Evolutionary conservation across 2,113 vertebrate species (phyloP).

Genomic region (Ciconia boyciana): DNA sequence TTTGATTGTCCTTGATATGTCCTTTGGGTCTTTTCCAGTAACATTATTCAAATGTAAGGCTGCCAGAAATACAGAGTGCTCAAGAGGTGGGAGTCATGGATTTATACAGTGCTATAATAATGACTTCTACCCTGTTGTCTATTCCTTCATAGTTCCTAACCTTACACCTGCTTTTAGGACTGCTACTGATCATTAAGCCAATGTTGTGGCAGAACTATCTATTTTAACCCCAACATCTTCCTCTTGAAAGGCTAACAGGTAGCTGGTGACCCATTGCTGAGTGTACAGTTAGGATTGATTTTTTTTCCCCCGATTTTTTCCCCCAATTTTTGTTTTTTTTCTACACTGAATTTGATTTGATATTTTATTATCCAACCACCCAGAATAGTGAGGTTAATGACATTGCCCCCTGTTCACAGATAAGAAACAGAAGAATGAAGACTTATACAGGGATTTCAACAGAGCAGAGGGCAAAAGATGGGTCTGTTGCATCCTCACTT

Average conservation of each 20-base stretch:
- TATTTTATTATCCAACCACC: background rate
- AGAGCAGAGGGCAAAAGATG: background rate
- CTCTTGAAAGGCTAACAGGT: background rate
- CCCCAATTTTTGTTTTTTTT: background rate
- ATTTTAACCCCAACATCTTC: background rate
- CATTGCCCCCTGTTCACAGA: background rate
- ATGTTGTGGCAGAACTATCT: background rate
- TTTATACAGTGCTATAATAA: background rate
- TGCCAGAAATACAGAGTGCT: background rate
- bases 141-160: background rate
- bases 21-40: background rate
- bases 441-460: background rate
- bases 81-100: background rate
- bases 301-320: background rate
- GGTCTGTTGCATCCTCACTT: background rate
- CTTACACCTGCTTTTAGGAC: background rate
- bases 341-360: background rate
- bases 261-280: background rate
- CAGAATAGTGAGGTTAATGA: background rate
- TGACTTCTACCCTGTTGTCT: background rate
- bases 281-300: background rate
- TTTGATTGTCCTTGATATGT: background rate
- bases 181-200: background rate
- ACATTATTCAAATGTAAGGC: background rate
- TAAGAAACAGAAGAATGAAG: background rate